Conservation (phyloP, 2,888 invertebrate genomes). For the Parnassius smintheus region DNA sequence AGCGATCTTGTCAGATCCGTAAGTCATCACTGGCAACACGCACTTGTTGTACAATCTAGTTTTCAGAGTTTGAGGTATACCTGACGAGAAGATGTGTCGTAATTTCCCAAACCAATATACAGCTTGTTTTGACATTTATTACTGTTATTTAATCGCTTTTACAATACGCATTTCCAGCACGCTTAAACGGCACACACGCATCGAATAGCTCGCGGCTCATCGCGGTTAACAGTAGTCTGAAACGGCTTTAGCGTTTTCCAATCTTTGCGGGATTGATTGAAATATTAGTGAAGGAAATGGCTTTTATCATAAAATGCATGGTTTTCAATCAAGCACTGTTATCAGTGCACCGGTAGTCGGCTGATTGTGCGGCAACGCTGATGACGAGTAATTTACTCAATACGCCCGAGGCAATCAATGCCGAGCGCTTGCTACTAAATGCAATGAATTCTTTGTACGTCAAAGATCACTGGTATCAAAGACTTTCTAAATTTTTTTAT, state of each 20-base stretch:
- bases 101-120: constrained; percentile 34
- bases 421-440: background rate
- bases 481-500: no score
- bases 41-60: no score
- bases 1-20: no score
- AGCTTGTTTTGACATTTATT: constrained; percentile 53
- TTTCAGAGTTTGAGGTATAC: no score
- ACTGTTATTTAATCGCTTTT: constrained; percentile 34
- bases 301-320: constrained; percentile 28
- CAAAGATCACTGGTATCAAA: no score
- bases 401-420: constrained; percentile 30
- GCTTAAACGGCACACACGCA: constrained; percentile 2
- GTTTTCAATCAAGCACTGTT: constrained; percentile 48
- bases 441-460: constrained; percentile 2
- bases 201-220: background rate
- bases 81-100: no score
- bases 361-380: constrained; percentile 36
- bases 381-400: constrained; percentile 45
- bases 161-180: constrained; percentile 15
- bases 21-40: no score
- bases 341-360: constrained; percentile 35
- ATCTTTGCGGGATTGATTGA: constrained; percentile 5
- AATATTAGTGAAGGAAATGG: constrained; percentile 6
- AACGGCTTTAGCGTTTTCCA: constrained; percentile 17
- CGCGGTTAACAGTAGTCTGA: constrained; percentile 2